Evolutionary conservation across 2,888 invertebrate genomes (phyloP).

Genomic region (Drosophila formosana): DNA sequence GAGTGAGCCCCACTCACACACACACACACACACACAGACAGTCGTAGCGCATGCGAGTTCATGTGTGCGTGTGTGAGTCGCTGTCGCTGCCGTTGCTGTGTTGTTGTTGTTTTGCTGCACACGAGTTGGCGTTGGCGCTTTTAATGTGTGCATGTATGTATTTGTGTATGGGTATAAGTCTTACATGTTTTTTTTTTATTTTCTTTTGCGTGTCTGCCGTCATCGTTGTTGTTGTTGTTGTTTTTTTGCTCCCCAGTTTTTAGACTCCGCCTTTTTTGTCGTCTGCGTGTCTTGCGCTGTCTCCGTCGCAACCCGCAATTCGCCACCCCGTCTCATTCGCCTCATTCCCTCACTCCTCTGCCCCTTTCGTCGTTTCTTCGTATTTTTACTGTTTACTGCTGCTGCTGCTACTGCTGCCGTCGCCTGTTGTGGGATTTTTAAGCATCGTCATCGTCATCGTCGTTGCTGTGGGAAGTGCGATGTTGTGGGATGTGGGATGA

Average conservation of each 20-base stretch:
- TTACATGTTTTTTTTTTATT: constrained; percentile 74
- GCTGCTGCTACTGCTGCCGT: constrained; percentile 30
- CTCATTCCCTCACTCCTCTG: constrained; percentile 16
- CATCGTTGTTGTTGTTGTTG: constrained; percentile 30
- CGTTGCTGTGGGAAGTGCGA: constrained; percentile 22
- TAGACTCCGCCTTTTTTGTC: constrained; percentile 84
- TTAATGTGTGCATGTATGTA: constrained; percentile 61
- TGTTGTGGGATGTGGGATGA: constrained; percentile 7
- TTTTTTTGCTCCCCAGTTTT: constrained; percentile 79
- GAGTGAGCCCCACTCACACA: constrained; percentile 54
- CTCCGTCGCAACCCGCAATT: constrained; percentile 44
- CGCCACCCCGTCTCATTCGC: not conserved
- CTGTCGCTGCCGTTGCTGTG: constrained; percentile 19
- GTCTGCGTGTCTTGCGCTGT: constrained; percentile 74
- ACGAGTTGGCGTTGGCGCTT: constrained; percentile 80
- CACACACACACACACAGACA: constrained; percentile 27
- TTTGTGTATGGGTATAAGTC: constrained; percentile 58
- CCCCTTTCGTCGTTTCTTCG: constrained; percentile 38
- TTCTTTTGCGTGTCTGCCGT: constrained; percentile 66
- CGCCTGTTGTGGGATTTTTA: constrained; percentile 76
- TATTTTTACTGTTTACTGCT: constrained; percentile 58
- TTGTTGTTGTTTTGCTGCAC: constrained; percentile 70
- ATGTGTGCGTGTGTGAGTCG: constrained; percentile 39
- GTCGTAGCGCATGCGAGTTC: constrained; percentile 52
- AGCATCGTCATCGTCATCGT: constrained; percentile 70